Percentiles rank a stretch among this genome's conserved stretches.
Evolutionary conservation across 2,797 vertebrate species (phyloP).

Genomic region (Enteromius anoplus): DNA sequence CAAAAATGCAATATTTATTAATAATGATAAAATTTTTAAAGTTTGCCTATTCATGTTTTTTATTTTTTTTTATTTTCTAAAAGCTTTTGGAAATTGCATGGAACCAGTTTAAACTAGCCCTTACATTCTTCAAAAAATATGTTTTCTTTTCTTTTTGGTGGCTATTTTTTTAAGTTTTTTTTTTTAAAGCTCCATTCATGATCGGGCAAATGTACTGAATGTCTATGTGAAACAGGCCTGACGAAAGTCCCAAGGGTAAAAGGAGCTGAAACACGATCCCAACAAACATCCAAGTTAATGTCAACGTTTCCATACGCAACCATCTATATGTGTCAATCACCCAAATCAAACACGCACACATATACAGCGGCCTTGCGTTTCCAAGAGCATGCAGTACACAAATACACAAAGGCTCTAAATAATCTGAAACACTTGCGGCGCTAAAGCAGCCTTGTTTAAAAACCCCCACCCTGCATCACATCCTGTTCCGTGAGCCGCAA

Average conservation of each 20-base stretch:
- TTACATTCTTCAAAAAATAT: neutral
- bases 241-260: constrained; percentile 49
- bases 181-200: constrained; percentile 31
- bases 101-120: neutral
- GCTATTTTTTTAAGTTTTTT: neutral
- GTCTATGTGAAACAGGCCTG: constrained; percentile 44
- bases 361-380: constrained; percentile 19
- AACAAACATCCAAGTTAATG: constrained; percentile 73
- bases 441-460: constrained; percentile 40
- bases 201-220: constrained; percentile 8
- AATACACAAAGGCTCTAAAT: constrained; percentile 17
- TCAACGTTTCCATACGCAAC: constrained; percentile 76
- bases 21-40: neutral
- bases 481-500: constrained; percentile 62
- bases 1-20: neutral
- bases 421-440: constrained; percentile 57
- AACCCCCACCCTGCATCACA: constrained; percentile 52
- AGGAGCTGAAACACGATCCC: constrained; percentile 76
- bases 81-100: neutral
- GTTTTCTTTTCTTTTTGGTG: neutral
- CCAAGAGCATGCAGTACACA: constrained; percentile 33
- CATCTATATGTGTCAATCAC: constrained; percentile 68
- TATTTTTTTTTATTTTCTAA: too few species aligned
- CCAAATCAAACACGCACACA: constrained; percentile 44
- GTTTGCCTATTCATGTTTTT: neutral